A percentile compares a stretch with the other conserved stretches of the same genome.
These are phyloP conservation scores for Atopsyche davidsoni DNA, from an alignment of 1,140 invertebrate genomes.

Conservation along the genomic window DNA sequence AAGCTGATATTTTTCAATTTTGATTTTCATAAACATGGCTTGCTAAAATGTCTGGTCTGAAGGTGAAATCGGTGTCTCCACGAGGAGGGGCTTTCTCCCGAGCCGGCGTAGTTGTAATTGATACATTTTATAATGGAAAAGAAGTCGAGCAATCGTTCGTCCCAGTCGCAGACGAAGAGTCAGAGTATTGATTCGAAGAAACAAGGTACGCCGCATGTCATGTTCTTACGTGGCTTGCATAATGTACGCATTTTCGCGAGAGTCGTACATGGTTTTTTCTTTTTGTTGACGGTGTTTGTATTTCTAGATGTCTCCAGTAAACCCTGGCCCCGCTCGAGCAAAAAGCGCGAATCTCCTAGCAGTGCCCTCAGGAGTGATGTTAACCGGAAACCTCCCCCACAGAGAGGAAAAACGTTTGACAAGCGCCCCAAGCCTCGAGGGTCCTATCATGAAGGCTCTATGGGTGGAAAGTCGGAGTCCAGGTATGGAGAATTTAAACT, in stretches of 20 bases:
- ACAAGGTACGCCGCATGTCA: slow-evolving; percentile 53
- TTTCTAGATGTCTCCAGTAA: slow-evolving; percentile 54
- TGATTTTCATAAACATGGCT: slow-evolving; percentile 65
- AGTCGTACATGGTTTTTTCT: no score
- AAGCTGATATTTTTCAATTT: slow-evolving; percentile 47
- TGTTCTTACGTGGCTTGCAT: slow-evolving; percentile 24
- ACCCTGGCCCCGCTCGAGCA: slow-evolving; percentile 55
- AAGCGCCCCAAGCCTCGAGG: slow-evolving; percentile 71
- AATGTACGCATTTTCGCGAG: slow-evolving; percentile 3
- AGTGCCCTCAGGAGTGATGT: slow-evolving; percentile 55
- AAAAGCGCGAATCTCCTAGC: slow-evolving; percentile 56
- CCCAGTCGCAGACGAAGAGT: slow-evolving; percentile 56
- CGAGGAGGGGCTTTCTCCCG: slow-evolving; percentile 53
- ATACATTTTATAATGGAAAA: slow-evolving; percentile 61
- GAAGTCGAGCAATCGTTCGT: slow-evolving; percentile 56
- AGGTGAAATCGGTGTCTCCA: slow-evolving; percentile 51
- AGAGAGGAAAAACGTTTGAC: slow-evolving; percentile 59
- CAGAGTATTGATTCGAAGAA: slow-evolving; percentile 61
- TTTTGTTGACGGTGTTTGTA: slow-evolving; percentile 6
- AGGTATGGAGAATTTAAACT: no score
- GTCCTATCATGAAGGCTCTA: slow-evolving; percentile 46
- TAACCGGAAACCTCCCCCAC: slow-evolving; percentile 53
- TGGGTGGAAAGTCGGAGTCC: slow-evolving; percentile 66
- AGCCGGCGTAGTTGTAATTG: slow-evolving; percentile 38
- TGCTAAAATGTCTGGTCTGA: slow-evolving; percentile 70